These are phyloP conservation scores for Molanna angustata DNA, from an alignment of 2,888 invertebrate species.

Conservation along the genomic window DNA sequence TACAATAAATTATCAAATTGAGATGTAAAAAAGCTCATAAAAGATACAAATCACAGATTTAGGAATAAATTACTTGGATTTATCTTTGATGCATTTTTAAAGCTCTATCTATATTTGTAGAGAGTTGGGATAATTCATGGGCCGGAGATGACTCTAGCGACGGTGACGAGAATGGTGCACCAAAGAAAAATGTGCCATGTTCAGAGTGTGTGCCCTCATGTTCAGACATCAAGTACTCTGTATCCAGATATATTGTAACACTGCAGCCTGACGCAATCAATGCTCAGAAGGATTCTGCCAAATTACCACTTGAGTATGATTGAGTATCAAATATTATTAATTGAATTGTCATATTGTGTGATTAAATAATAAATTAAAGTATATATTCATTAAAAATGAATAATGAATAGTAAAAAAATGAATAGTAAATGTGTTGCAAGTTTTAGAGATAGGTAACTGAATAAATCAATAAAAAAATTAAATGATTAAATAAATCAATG, in stretches of 20 bases:
- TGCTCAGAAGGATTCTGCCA: constrained; percentile 41
- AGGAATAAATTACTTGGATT: not conserved
- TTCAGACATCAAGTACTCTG: constrained; percentile 55
- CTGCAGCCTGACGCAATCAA: constrained; percentile 45
- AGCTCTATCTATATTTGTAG: constrained; percentile 20
- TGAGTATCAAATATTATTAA: not conserved
- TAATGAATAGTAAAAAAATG: too few species aligned
- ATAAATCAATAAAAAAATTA: too few species aligned
- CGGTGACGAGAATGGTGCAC: constrained; percentile 6
- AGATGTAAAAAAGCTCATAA: too few species aligned
- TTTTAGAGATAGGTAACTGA: too few species aligned
- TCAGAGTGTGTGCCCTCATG: constrained; percentile 62
- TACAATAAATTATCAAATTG: too few species aligned
- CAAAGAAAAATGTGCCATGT: constrained; percentile 55
- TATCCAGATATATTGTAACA: constrained; percentile 46
- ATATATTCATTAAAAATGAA: too few species aligned
- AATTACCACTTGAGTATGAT: constrained; percentile 33
- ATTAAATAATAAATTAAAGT: too few species aligned
- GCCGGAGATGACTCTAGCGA: constrained; percentile 43
- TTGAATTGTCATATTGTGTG: not conserved
- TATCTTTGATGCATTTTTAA: not conserved
- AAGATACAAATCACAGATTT: too few species aligned
- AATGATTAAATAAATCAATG: too few species aligned
- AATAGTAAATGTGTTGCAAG: too few species aligned
- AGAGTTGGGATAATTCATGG: constrained; percentile 34